phyloP scores from a whole-genome alignment of 35 echinoderm and acorn worm species.

The Eucidaris tribuloides region DNA sequence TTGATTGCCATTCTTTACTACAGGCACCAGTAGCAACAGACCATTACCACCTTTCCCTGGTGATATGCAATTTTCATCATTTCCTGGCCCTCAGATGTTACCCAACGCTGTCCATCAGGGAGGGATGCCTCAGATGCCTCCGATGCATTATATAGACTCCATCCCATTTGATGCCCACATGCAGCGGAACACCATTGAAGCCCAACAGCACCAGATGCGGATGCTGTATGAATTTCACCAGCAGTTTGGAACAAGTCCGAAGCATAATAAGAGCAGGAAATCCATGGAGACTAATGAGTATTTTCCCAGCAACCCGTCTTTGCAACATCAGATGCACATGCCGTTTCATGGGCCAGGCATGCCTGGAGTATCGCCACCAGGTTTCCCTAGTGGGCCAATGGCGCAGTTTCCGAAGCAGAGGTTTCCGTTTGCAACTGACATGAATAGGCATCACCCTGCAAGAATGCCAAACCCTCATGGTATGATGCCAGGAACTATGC shows the following conservation, averaged over 20 bases:
- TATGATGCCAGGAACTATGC: constrained; percentile 9
- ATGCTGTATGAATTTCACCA: constrained; percentile 31
- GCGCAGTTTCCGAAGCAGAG: not conserved
- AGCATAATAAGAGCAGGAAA: not conserved
- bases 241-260: constrained; percentile 15
- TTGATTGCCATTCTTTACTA: no score
- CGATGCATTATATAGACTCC: constrained; percentile 20
- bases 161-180: constrained; percentile 24
- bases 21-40: not conserved
- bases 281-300: not conserved
- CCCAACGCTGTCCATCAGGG: constrained; percentile 5
- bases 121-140: constrained; percentile 11
- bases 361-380: not conserved
- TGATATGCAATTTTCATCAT: constrained; percentile 10
- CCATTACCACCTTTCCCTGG: not conserved
- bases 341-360: not conserved
- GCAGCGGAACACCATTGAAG: constrained; percentile 45
- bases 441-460: constrained; percentile 5
- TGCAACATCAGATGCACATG: constrained; percentile 50
- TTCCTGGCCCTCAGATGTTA: not conserved
- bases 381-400: constrained; percentile 1
- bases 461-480: constrained; percentile 9
- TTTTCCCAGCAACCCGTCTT: constrained; percentile 7
- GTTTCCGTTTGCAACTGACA: not conserved
- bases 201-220: constrained; percentile 56